These are phyloP conservation scores for Cyphomyrus discorhynchus DNA, from an alignment of 2,113 vertebrate species.

Conservation along the genomic window DNA sequence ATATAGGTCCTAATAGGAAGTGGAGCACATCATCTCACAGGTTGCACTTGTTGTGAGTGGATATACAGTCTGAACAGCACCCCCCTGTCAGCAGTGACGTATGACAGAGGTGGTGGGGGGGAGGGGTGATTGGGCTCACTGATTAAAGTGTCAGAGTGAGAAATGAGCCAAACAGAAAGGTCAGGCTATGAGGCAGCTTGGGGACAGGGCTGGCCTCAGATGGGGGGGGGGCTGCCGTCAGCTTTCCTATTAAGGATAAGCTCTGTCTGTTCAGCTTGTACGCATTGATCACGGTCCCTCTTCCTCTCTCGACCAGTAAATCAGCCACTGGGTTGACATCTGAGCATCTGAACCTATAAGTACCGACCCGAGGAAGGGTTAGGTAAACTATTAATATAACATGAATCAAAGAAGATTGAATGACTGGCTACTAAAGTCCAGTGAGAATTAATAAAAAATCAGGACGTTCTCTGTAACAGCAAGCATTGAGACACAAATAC, in stretches of 20 bases:
- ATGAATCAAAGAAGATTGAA: not conserved
- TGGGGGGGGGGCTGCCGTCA: not conserved
- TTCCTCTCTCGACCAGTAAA: not conserved
- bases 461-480: not conserved
- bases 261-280: not conserved
- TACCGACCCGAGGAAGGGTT: not conserved
- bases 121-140: slow-evolving; percentile 22
- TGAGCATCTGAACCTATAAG: not conserved
- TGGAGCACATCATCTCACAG: not conserved
- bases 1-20: not conserved
- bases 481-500: not conserved
- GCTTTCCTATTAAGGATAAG: not conserved
- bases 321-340: not conserved
- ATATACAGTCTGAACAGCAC: not conserved
- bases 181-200: slow-evolving; percentile 15
- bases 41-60: not conserved
- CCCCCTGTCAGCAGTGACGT: not conserved
- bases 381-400: not conserved
- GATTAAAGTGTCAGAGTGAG: slow-evolving; percentile 48
- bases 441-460: not conserved
- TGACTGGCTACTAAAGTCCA: not conserved
- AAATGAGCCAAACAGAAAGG: slow-evolving; percentile 33
- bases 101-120: not conserved
- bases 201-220: not conserved
- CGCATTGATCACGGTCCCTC: not conserved